phyloP scores from a whole-genome alignment of 2,888 invertebrate species.

The Ormyrus thymus region DNA sequence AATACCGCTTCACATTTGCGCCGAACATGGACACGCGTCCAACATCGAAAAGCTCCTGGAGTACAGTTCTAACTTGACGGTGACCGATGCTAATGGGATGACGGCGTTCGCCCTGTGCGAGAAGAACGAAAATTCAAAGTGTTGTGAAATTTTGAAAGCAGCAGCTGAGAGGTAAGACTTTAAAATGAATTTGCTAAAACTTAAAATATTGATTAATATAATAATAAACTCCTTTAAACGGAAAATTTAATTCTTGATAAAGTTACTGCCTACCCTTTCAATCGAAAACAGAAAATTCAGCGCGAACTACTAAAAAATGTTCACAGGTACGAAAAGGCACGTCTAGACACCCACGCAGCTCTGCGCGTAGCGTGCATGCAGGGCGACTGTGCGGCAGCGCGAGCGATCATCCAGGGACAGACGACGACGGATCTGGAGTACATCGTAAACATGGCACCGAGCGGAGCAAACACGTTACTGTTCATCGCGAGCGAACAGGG shows the following conservation, averaged over 20 bases:
- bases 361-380: conserved; percentile 85
- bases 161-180: conserved; percentile 78
- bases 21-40: conserved; percentile 85
- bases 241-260: background rate
- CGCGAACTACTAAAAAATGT: background rate
- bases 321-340: conserved; percentile 79
- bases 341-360: conserved; percentile 84
- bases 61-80: conserved; percentile 81
- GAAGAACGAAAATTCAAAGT: conserved; percentile 81
- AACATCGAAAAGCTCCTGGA: conserved; percentile 82
- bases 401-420: conserved; percentile 81
- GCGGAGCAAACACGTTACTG: conserved; percentile 90
- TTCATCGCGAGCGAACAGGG: conserved; percentile 94
- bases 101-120: conserved; percentile 85
- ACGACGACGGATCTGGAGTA: conserved; percentile 80
- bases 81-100: conserved; percentile 82
- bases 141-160: conserved; percentile 80
- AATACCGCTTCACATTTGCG: conserved; percentile 88
- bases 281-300: background rate
- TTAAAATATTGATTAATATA: no score
- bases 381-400: conserved; percentile 83
- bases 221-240: background rate
- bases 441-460: conserved; percentile 90
- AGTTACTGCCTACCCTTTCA: no score
- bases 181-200: no score